Evolutionary conservation across 2,888 invertebrate genomes (phyloP).

Genomic region (Phymatocera aterrima): DNA sequence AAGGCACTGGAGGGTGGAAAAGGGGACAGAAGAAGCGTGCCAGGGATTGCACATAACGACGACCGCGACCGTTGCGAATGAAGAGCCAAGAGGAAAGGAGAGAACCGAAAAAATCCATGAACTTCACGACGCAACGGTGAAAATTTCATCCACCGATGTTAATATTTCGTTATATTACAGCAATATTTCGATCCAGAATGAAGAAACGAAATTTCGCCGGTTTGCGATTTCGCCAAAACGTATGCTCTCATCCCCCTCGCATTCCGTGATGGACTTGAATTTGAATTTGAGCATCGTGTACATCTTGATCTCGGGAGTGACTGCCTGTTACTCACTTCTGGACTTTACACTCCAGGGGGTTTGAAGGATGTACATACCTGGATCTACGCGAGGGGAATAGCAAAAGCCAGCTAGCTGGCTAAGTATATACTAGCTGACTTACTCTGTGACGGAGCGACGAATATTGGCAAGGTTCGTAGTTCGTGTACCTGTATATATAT

Average conservation of each 20-base stretch:
- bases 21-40: background rate
- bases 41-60: background rate
- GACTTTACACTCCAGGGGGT: background rate
- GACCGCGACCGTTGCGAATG: background rate
- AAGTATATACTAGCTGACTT: no score
- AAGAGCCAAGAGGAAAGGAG: no score
- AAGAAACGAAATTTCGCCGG: no score
- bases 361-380: no score
- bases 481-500: no score
- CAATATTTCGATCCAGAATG: no score
- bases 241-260: no score
- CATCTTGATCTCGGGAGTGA: background rate
- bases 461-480: conserved; percentile 30
- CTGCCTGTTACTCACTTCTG: conserved; percentile 4
- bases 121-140: no score
- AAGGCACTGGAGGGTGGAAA: background rate
- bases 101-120: no score
- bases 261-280: background rate
- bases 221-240: no score
- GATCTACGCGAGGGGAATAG: conserved; percentile 15
- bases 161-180: no score
- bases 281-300: background rate
- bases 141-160: no score
- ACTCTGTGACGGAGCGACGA: background rate
- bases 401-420: conserved; percentile 11